Base-by-base conservation (phyloP, 2,797 vertebrate genomes). In the Gadopsis bispinosus region DNA sequence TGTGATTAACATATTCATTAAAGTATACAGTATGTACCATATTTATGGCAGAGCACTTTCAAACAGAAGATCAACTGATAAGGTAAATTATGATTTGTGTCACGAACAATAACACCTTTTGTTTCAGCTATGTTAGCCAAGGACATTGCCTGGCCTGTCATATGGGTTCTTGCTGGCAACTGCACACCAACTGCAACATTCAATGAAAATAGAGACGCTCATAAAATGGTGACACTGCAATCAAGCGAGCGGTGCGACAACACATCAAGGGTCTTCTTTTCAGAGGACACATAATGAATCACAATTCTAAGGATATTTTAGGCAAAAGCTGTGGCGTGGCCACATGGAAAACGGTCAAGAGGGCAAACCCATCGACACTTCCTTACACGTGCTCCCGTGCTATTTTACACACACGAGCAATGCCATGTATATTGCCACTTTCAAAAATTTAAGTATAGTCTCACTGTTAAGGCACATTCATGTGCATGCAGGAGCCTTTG, bases 241-340 rank as follows among this genome's bases (percentile, higher is more conserved):
- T 89, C 76, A 75, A 71, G 54, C 53, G 20, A 69, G 69, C 60
- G 65, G 83, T 78, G 75, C 13, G 77, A 79, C 79, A 87, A 78
- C 56, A 91, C 87, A 86, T 93, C 85, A 91, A 90, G 83, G 83
- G 73, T 88, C 85, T 90, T 86, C 79, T 86, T 83, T 91, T 88
- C 83, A 88, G 80, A 77, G 76, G 86, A 86, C 84, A 80, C 74
- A 80, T 81, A 67, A 73, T 86, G 74, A 87, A 77, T 85, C 82
- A 74, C 86, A 87, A 88, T 81, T 90, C 84, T 83, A 19, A n/a
- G 47, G 66, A 74, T 85, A 90, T 87, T 87, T 87, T 87, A 35
- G 73, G 79, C 51, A 51, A 77, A 64, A 63, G 54, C 55, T 20
- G 56, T 73, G 35, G 61, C 39, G 47, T 9, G 63, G 26, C 65